Base-by-base conservation (phyloP, 2,797 vertebrate genomes). In the Nyctibius grandis region DNA sequence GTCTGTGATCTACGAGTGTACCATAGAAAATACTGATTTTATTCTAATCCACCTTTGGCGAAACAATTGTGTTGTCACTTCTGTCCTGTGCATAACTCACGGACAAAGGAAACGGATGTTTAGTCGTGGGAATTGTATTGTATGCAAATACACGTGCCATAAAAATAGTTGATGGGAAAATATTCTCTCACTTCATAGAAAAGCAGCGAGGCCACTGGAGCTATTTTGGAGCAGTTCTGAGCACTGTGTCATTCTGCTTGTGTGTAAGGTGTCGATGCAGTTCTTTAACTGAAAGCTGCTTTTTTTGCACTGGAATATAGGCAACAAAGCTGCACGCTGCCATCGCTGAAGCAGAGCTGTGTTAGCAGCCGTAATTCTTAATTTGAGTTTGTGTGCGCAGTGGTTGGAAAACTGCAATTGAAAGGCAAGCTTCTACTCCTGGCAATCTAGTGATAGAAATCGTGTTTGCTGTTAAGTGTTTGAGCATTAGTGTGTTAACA, bases 91-190 rank as follows among this genome's bases (percentile, higher is more conserved):
- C 13, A 15, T 93, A 95, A 97, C 82, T 92, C 92, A 94, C 57
- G 78, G 91, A 75, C 51, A 45, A 73, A 98, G 97, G 96, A 97
- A 98, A 69, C 81, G 74, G 96, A 94, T 95, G 95, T 96, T 94
- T 95, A 94, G 84, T 72, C 68, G 89, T 95, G 95, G 96, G 96
- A 96, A 73, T 73, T 78, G 91, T 61, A 96, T 94, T 97, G 95
- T 97, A 95, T 97, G 93, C 95, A 96, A 93, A 97, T 95, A 82
- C 31, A 9, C 53, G 56, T 36, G 21, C 92, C 45, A 10, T 80
- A 97, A 95, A 96, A 97, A 97, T 93, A 97, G 96, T 78, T 33
- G 88, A 83, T 94, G 93, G 95, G 97, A 97, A 97, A 95, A 83
- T 74, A 85, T 4, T 96, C 79, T 89, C 48, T 70, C 65, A 64